Conservation (phyloP, 2,888 invertebrate species). For the Chromoteleia sp. region DNA sequence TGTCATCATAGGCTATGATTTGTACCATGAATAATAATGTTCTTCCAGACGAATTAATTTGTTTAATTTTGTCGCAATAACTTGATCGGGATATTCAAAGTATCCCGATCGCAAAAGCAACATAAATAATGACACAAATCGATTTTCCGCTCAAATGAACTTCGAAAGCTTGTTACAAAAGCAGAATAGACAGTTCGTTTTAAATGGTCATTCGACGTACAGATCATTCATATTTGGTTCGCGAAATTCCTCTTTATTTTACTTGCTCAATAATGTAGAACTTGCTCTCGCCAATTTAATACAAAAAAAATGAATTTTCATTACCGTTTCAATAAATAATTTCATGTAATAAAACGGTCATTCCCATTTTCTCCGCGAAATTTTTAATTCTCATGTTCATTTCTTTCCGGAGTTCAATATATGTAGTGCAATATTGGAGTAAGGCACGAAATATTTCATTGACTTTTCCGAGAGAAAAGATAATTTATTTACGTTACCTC, state of each 20-base stretch:
- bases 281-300: background rate
- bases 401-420: constrained; percentile 3
- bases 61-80: constrained; percentile 33
- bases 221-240: constrained; percentile 43
- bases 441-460: constrained; percentile 31
- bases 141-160: constrained; percentile 46
- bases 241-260: constrained; percentile 8
- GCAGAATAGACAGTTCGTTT: constrained; percentile 40
- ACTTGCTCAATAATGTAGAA: constrained; percentile 17
- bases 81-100: constrained; percentile 33
- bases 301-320: constrained; percentile 20
- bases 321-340: constrained; percentile 27
- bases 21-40: constrained; percentile 20
- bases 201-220: constrained; percentile 34
- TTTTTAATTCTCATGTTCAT: constrained; percentile 36
- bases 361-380: constrained; percentile 25
- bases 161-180: constrained; percentile 42
- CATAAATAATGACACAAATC: constrained; percentile 45
- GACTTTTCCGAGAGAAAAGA: constrained; percentile 4
- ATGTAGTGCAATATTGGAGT: constrained; percentile 3
- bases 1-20: background rate
- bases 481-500: constrained; percentile 21
- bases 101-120: constrained; percentile 22
- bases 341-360: constrained; percentile 17
- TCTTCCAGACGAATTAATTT: constrained; percentile 37